Evolutionary conservation across 2,888 invertebrate genomes (phyloP), one percentile per base, ranked within the genome.

Genomic region (Isoperla grammatica): DNA sequence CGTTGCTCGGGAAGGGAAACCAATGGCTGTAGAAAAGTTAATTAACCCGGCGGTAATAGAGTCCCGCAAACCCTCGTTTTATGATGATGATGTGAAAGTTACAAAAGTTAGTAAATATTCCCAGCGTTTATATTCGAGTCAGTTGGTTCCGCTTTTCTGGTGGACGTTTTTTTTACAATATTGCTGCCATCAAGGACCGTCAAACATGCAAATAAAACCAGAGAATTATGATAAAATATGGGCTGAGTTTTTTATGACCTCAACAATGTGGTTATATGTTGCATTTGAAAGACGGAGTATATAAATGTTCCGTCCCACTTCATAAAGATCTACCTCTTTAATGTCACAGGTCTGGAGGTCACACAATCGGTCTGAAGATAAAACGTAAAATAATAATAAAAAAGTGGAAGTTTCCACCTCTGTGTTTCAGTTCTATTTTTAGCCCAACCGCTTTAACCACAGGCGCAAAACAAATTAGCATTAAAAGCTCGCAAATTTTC

Each of bases 91-190:
- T 37, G 15, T 15, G 39, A 17, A n/a, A 53, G 53, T 53, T 39
- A 53, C 53, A 39, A 53, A n/a, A 53, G 17, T 53, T 53, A 29
- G 29, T 29, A 37, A 53, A 53, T 39, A 53, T 53, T 39, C 37
- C 39, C 20, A 15, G 15, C 37, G 12, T 53, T 37, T 37, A 53
- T 37, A 37, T 50, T 50, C 50, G 37, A 6, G 11, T 15, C 53
- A 39, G 11, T 13, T 17, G 53, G 45, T 45, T 45, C 11, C 11
- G 15, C 17, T 13, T 19, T 45, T 45, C 45, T 11, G 46, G 46
- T 19, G 13, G 9, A 19, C 22, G 4, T 46, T 20, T 46, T 22
- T 22, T 46, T 46, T n/a, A 19, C 53, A 17, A 39, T 53, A 53
- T 53, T 53, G 3, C 35, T 37, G 17, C 53, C 53, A 39, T 53